These are phyloP conservation scores for Cactoblastis cactorum DNA, from an alignment of 2,888 invertebrate species.

Conservation along the genomic window DNA sequence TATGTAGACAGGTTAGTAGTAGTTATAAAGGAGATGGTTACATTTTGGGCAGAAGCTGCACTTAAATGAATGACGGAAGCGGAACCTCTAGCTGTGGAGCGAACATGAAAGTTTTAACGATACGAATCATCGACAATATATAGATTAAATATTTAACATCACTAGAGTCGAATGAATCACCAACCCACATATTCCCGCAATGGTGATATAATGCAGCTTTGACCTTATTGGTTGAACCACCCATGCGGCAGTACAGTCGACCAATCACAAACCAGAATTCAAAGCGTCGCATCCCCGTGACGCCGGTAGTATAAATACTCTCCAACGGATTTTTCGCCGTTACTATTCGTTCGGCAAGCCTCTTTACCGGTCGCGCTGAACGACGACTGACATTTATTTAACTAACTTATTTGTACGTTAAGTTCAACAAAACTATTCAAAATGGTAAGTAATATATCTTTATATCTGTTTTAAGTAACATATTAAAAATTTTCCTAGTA, in stretches of 20 bases:
- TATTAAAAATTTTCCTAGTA: conserved; percentile 15
- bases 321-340: conserved; percentile 59
- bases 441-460: conserved; percentile 63
- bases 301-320: conserved; percentile 78
- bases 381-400: conserved; percentile 68
- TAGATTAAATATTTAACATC: conserved; percentile 17
- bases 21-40: too few species aligned
- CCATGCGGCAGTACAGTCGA: conserved; percentile 58
- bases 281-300: conserved; percentile 75
- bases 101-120: not conserved
- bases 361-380: conserved; percentile 83
- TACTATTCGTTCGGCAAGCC: conserved; percentile 84
- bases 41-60: too few species aligned
- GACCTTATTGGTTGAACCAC: conserved; percentile 66
- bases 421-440: conserved; percentile 71
- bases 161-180: conserved; percentile 48
- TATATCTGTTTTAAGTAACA: conserved; percentile 16
- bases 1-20: too few species aligned
- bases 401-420: conserved; percentile 69
- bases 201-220: conserved; percentile 69
- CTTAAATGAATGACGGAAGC: too few species aligned
- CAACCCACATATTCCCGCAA: conserved; percentile 74
- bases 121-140: conserved; percentile 26
- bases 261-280: conserved; percentile 66
- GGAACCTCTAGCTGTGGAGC: too few species aligned